Percentiles rank a stretch among this genome's conserved stretches.
Evolutionary conservation across 2,113 vertebrate genomes (phyloP).

Genomic region (Hirundichthys speculiger): DNA sequence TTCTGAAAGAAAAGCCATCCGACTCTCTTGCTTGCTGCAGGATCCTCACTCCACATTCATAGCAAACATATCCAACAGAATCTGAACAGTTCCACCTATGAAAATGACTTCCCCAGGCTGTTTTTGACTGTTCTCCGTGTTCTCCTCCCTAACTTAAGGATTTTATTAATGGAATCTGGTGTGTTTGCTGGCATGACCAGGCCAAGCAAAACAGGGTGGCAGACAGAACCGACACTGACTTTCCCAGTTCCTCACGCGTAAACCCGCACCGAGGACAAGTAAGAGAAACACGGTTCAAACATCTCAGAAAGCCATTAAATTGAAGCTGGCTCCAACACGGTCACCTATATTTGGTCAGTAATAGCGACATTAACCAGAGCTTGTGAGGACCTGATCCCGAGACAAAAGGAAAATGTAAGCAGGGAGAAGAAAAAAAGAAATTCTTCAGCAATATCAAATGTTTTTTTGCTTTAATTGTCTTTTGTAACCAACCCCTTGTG

Average conservation of each 20-base stretch:
- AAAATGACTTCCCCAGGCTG: conserved; percentile 56
- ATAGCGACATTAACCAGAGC: conserved; percentile 9
- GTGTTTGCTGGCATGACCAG: conserved; percentile 20
- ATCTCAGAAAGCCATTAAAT: conserved; percentile 65
- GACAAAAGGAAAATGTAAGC: too few species aligned
- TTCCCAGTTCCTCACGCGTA: conserved; percentile 41
- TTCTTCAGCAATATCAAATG: background rate
- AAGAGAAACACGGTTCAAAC: conserved; percentile 29
- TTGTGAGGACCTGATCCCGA: conserved; percentile 4
- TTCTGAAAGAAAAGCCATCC: conserved; percentile 1
- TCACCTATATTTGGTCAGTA: background rate
- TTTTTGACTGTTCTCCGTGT: conserved; percentile 33
- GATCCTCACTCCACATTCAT: conserved; percentile 15
- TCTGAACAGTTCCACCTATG: conserved; percentile 35
- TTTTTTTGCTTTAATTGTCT: background rate
- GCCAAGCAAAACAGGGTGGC: conserved; percentile 70
- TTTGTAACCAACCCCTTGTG: conserved; percentile 22
- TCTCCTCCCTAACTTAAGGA: conserved; percentile 56
- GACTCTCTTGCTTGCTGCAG: conserved; percentile 23
- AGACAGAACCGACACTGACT: conserved; percentile 71
- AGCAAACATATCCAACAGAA: conserved; percentile 38
- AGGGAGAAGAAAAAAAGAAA: conserved; percentile 3
- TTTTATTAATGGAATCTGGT: conserved; percentile 57
- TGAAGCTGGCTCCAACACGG: conserved; percentile 52
- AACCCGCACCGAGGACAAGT: conserved; percentile 24